Evolutionary conservation across 2,888 invertebrate genomes (phyloP), one percentile per base, ranked within the genome.

Genomic region (Orthonychiurus folsomi): DNA sequence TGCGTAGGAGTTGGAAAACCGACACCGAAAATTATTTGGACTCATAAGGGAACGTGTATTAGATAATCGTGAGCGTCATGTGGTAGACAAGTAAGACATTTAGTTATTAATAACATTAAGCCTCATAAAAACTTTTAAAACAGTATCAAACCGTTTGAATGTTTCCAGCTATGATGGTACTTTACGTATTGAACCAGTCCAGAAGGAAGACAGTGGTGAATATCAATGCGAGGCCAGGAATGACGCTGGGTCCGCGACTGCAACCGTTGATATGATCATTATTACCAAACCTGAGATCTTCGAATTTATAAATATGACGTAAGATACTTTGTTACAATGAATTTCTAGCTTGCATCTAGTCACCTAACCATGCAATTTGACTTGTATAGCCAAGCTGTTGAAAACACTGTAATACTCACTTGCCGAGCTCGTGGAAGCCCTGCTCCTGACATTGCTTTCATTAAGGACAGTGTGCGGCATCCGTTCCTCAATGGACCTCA

Each of bases 1-100:
- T 93, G 93, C 76, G 83, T 83, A 71, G 92, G 90, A 0, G 83
- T 80, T 50, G 93, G 92, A 21, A 92, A 91, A 76, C 93, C 93
- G 1, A 84, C 85, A 20, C 93, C 93, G 54, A 83, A 82, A 62
- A 89, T 87, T 75, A 84, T 84, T 28, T 93, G 93, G 93, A 86
- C 91, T 66, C 66, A 72, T n/a, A 63, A 66, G 73, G 9, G 84
- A 87, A 60, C 82, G 84, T 75, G 86, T 91, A 77, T 80, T 92
- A 61, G 84, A 85, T 9, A 82, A 79, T 9, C 83, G 85, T 2
- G 84, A 85, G 75, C 79, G 84, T 58, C 87, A 86, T 74, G 80
- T 81, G 52, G 89, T 89, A 0, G 85, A 74, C 63, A 68, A 72
- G 67, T 74, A 68, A 67, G 69, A n/a, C 3, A 21, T 55, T 21